Evolutionary conservation across 2,888 invertebrate species (phyloP).

Genomic region (Drepana falcataria): DNA sequence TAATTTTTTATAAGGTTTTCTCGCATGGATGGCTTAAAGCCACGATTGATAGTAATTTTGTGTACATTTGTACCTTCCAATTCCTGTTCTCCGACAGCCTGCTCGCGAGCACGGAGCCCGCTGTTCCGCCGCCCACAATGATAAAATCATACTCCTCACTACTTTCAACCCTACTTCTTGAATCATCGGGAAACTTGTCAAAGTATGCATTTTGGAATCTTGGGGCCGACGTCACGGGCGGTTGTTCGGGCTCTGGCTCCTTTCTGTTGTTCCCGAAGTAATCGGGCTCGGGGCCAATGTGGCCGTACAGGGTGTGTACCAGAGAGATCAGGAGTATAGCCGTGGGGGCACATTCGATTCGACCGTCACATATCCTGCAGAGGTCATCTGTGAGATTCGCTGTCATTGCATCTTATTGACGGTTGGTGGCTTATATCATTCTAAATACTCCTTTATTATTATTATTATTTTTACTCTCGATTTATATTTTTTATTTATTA

Average conservation of each 20-base stretch:
- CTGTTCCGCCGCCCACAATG: conserved; percentile 65
- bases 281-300: conserved; percentile 56
- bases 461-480: background rate
- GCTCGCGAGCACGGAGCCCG: conserved; percentile 66
- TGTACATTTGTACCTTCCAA: conserved; percentile 49
- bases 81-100: conserved; percentile 63
- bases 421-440: background rate
- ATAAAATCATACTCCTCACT: conserved; percentile 55
- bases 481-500: too few relatives aligned
- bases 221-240: background rate
- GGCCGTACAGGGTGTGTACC: conserved; percentile 64
- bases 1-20: too few relatives aligned
- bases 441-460: background rate
- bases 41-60: too few relatives aligned
- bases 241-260: background rate
- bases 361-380: conserved; percentile 67
- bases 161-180: conserved; percentile 3
- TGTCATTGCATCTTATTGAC: conserved; percentile 55
- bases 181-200: conserved; percentile 16
- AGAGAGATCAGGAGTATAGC: conserved; percentile 65
- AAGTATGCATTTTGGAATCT: conserved; percentile 21
- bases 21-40: too few relatives aligned
- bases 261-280: conserved; percentile 47
- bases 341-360: conserved; percentile 68
- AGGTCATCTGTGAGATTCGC: conserved; percentile 61